A percentile compares a stretch with the other conserved stretches of the same genome.
phyloP scores from a whole-genome alignment of 2,113 vertebrate genomes.

The Carassius carassius region DNA sequence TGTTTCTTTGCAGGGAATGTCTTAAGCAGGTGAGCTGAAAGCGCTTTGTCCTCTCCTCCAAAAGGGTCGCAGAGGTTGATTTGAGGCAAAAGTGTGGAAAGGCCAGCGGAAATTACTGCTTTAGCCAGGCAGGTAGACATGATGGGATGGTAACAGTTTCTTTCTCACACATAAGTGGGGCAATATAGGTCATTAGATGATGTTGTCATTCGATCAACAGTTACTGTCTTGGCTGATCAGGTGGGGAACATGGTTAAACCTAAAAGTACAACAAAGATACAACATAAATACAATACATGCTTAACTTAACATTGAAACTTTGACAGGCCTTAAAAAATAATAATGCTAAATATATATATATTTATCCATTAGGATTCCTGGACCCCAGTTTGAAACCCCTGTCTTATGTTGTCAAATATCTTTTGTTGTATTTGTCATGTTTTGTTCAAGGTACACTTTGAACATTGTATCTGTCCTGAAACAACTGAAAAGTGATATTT shows the following conservation, averaged over 20 bases:
- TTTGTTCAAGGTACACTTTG: neutral
- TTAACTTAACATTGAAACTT: neutral
- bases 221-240: neutral
- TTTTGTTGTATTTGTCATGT: neutral
- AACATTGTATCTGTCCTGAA: neutral
- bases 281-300: neutral
- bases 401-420: neutral
- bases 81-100: conserved; percentile 52
- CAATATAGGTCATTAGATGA: neutral
- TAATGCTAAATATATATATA: neutral
- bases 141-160: too few species aligned
- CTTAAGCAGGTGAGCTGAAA: conserved; percentile 56
- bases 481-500: neutral
- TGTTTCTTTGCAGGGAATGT: conserved; percentile 44
- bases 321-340: neutral
- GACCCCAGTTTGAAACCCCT: neutral
- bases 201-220: neutral
- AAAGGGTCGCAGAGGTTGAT: conserved; percentile 50
- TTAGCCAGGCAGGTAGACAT: too few species aligned
- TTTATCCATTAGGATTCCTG: neutral
- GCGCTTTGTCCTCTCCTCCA: conserved; percentile 54
- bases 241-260: neutral
- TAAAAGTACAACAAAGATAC: neutral
- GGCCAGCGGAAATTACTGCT: conserved; percentile 45
- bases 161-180: conserved; percentile 28